Percentiles rank a stretch among this genome's conserved stretches.
phyloP scores from a whole-genome alignment of 2,888 invertebrate genomes.

The Euclidia mi region DNA sequence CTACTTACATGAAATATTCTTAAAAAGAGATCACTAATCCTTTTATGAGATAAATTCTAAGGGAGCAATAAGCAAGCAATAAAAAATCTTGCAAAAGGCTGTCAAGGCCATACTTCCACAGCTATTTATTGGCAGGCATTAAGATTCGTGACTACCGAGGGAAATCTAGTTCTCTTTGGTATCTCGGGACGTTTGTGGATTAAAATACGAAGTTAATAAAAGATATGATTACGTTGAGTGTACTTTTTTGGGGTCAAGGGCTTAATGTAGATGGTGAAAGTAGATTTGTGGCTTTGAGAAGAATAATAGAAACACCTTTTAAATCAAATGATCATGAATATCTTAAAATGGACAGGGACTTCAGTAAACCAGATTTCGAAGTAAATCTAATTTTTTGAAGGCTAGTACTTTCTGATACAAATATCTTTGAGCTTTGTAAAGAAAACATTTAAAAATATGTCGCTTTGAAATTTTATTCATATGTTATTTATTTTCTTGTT shows the following conservation, averaged over 20 bases:
- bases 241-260: slow-evolving; percentile 17
- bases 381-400: not conserved
- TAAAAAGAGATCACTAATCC: too few relatives aligned
- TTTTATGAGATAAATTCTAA: not conserved
- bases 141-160: slow-evolving; percentile 49
- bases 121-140: slow-evolving; percentile 38
- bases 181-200: slow-evolving; percentile 44
- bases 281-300: slow-evolving; percentile 1
- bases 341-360: not conserved
- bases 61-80: not conserved
- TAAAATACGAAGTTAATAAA: slow-evolving; percentile 46
- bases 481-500: too few relatives aligned
- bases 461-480: too few relatives aligned
- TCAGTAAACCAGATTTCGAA: too few relatives aligned
- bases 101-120: slow-evolving; percentile 17
- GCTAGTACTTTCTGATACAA: too few relatives aligned
- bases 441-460: too few relatives aligned
- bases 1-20: too few relatives aligned
- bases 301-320: not conserved
- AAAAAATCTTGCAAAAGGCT: slow-evolving; percentile 23
- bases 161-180: slow-evolving; percentile 57
- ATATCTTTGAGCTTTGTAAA: too few relatives aligned
- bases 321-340: too few relatives aligned
- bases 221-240: slow-evolving; percentile 40
- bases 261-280: slow-evolving; percentile 7